Percentiles rank a stretch among this genome's conserved stretches.
Conservation (phyloP, 2,113 vertebrate species). For the Cyanoramphus novaezelandiae region DNA sequence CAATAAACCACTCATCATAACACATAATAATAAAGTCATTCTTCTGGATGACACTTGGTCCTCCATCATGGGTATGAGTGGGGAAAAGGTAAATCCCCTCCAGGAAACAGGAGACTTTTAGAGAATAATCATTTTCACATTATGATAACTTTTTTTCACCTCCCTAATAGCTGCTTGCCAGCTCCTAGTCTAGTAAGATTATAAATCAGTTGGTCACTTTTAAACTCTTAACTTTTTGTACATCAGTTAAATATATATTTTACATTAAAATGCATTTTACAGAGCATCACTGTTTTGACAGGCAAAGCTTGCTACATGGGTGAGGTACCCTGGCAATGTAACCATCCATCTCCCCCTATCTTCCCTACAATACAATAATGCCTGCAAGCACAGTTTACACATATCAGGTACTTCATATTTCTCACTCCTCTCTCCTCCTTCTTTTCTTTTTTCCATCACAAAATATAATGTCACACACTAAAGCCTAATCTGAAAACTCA, state of each 20-base stretch:
- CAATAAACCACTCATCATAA: neutral
- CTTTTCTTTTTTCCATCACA: neutral
- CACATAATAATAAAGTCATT: neutral
- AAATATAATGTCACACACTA: neutral
- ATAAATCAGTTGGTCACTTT: neutral
- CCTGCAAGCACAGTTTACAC: neutral
- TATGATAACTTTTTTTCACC: neutral
- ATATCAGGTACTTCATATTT: neutral
- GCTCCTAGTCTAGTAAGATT: neutral
- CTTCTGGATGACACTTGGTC: neutral
- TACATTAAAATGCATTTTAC: neutral
- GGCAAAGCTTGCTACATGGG: neutral
- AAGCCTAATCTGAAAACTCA: neutral
- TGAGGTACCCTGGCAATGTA: neutral
- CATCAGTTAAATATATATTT: neutral
- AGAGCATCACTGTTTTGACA: neutral
- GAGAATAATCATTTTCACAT: neutral
- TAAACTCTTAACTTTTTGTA: neutral
- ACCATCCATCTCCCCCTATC: neutral
- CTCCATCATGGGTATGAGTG: neutral
- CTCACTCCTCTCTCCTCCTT: neutral
- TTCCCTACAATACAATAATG: rapidly evolving
- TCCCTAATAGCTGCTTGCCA: neutral
- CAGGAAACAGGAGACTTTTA: neutral
- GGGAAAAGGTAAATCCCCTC: neutral